A percentile compares a stretch with the other conserved stretches of the same genome.
Conservation (phyloP, 2,888 invertebrate species). For the Acanthacorydalis orientalis region DNA sequence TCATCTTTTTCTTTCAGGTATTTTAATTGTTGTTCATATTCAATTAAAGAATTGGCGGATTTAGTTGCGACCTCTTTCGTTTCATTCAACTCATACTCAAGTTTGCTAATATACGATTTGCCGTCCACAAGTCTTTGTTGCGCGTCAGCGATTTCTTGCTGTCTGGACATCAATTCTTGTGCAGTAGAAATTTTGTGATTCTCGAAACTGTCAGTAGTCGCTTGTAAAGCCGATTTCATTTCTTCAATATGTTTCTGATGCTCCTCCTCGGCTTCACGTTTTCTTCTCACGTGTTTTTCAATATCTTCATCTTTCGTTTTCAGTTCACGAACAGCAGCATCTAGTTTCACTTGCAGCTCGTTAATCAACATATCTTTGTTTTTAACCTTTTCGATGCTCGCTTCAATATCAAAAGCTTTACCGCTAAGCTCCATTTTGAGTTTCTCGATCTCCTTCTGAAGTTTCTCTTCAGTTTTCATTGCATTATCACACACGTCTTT, state of each 20-base stretch:
- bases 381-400: slow-evolving; percentile 27
- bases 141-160: slow-evolving; percentile 4
- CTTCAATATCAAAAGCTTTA: slow-evolving; percentile 36
- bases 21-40: slow-evolving; percentile 8
- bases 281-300: slow-evolving; percentile 10
- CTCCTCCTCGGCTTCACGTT: slow-evolving; percentile 12
- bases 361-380: slow-evolving; percentile 25
- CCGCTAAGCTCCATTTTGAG: slow-evolving; percentile 29
- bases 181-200: neutral
- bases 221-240: too few relatives aligned
- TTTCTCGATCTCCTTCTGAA: slow-evolving; percentile 26
- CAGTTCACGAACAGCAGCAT: slow-evolving; percentile 17
- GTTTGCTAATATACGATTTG: slow-evolving; percentile 8
- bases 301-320: slow-evolving; percentile 18
- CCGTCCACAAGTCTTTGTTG: slow-evolving; percentile 7
- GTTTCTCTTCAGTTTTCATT: slow-evolving; percentile 28
- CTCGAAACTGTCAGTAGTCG: neutral
- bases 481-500: slow-evolving; percentile 28
- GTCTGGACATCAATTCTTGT: slow-evolving; percentile 9
- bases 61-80: slow-evolving; percentile 5
- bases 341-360: slow-evolving; percentile 12
- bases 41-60: slow-evolving; percentile 4
- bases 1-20: slow-evolving; percentile 13
- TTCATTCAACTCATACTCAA: slow-evolving; percentile 8
- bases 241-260: slow-evolving; percentile 3